Evolutionary conservation across 1,140 invertebrate species (phyloP), one percentile per base, ranked within the genome.

Genomic region (Drosophila teissieri): DNA sequence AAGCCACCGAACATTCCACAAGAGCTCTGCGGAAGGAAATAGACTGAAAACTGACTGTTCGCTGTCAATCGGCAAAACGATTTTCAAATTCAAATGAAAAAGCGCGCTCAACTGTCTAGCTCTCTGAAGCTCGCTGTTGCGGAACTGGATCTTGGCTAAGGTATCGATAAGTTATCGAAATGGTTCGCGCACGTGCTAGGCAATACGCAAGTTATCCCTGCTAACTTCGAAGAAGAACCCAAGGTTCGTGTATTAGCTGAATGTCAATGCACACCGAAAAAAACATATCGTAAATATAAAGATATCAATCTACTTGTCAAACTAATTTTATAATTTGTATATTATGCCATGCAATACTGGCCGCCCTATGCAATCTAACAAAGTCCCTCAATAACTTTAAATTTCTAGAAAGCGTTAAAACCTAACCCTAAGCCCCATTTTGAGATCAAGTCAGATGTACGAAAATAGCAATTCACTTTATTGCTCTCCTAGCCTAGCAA

Each of bases 401-500:
- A 31, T 8, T 8, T 10, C 31, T 31, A 31, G 31, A 31, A 8
- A 31, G 1, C 7, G 31, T 7, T 7, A 10, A 31, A 31, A 10
- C 8, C 31, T 31, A 8, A 8, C 31, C 31, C 31, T 45, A 46
- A 34, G 19, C n/a, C 48, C 48, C 31, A 49, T 15, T 51, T 34
- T 15, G 8, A 40, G 10, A 14, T 36, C 56, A 45, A 64, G 53
- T 37, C 31, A 63, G 22, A 52, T 45, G 27, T 52, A 27, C 31
- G 14, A 62, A 58, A 63, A 11, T 22, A 44, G 36, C 44, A n/a
- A 11, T 31, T 39, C 17, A 53, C 37, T 76, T 45, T 68, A 61
- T 74, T 63, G 65, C 56, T 42, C 11, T 51, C 54, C 69, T 62
- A 60, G 54, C 39, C 51, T 61, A 55, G 37, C 14, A 61, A 52